These are phyloP conservation scores for Prunella strophiata DNA, from an alignment of 2,797 vertebrate genomes.

Conservation along the genomic window DNA sequence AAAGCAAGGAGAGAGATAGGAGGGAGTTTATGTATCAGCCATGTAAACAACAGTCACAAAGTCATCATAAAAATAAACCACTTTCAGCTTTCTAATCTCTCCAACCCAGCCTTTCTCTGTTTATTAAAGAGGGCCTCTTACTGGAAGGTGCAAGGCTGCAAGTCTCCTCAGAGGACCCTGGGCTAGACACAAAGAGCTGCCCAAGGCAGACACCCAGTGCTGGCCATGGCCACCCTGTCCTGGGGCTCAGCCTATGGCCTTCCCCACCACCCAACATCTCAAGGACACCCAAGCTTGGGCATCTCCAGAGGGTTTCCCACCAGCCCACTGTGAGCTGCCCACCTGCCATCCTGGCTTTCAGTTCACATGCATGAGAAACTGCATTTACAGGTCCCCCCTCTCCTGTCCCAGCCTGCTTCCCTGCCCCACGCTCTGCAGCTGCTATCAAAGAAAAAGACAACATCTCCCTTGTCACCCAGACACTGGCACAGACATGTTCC, in stretches of 20 bases:
- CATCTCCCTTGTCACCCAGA: not conserved
- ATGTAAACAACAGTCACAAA: not conserved
- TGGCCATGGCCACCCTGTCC: rapidly evolving
- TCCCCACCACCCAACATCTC: not conserved
- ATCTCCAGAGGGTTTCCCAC: not conserved
- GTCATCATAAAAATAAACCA: not conserved
- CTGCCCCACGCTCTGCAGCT: not conserved
- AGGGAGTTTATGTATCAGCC: not conserved
- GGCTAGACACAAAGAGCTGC: not conserved
- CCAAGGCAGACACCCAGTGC: not conserved
- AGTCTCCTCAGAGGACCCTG: not conserved
- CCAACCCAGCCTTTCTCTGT: not conserved
- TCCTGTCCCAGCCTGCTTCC: not conserved
- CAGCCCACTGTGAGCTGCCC: not conserved
- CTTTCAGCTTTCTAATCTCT: not conserved
- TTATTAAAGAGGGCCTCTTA: not conserved
- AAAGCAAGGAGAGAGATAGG: not conserved
- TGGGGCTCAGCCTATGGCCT: not conserved
- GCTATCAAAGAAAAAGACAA: too few species aligned
- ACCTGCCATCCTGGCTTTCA: not conserved
- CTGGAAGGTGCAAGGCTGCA: not conserved
- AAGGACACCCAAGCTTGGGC: not conserved
- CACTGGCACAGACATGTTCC: not conserved
- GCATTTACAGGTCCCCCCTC: not conserved
- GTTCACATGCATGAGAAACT: not conserved